Evolutionary conservation across 2,113 vertebrate species (phyloP).

Genomic region (Etheostoma spectabile): DNA sequence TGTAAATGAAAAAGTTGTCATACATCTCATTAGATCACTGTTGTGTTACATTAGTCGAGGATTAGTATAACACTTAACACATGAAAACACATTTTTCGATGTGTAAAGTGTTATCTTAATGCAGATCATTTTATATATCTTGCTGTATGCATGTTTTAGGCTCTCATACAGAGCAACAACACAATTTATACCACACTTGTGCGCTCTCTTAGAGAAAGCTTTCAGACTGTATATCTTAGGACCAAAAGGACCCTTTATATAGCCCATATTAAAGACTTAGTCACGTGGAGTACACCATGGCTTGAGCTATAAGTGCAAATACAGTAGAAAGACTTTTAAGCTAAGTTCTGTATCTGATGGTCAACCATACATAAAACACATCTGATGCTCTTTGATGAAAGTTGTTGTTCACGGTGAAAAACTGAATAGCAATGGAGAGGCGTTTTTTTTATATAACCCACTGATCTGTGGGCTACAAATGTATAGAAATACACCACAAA

Average conservation of each 20-base stretch:
- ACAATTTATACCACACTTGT: not conserved
- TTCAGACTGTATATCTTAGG: constrained; percentile 25
- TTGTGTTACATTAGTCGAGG: not conserved
- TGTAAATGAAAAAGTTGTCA: not conserved
- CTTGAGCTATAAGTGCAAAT: not conserved
- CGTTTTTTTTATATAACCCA: constrained; percentile 7
- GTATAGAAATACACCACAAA: constrained; percentile 8
- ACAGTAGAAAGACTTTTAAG: not conserved
- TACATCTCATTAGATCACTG: no score
- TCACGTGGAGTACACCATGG: not conserved
- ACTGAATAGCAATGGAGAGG: not conserved
- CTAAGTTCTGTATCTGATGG: not conserved
- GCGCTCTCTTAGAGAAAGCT: not conserved
- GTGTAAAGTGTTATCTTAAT: not conserved
- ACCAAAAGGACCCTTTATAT: not conserved
- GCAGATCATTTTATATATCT: not conserved
- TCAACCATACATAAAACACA: constrained; percentile 23
- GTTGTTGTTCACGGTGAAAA: not conserved
- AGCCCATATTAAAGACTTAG: not conserved
- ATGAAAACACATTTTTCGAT: not conserved
- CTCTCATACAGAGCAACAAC: not conserved
- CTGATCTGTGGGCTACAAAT: constrained; percentile 1
- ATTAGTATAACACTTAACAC: not conserved
- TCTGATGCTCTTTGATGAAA: constrained; percentile 40
- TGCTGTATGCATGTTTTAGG: not conserved